Base-by-base conservation (phyloP, 1,140 invertebrate genomes). In the Drosophila willistoni region DNA sequence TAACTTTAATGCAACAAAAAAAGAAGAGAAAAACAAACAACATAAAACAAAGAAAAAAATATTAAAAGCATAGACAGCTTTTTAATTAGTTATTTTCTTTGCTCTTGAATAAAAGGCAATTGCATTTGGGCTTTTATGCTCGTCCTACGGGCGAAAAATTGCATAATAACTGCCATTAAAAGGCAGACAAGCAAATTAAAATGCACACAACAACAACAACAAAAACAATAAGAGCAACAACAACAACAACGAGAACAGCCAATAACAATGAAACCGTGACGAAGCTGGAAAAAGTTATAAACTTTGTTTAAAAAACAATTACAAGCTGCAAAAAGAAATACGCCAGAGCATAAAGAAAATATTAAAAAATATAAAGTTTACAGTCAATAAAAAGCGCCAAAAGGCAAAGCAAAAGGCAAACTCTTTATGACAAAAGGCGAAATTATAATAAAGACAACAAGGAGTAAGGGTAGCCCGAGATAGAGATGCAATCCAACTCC, bases 121-220 rank as follows among this genome's bases (percentile, higher is more conserved):
- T 87, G 83, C 84, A 87, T 59, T 71, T 81, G 60, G 51, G 59
- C 42, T 55, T 76, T 80, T 82, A 57, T 61, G 78, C 54, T 75
- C 67, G 57, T 56, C 65, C 64, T 68, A 82, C 55, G 67, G 71
- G 62, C 66, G 44, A 76, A 77, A 79, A 83, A 89, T 70, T 77
- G 69, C 84, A 87, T 80, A 83, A 83, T 72, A 86, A 80, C 77
- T 67, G 73, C 77, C 79, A 87, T 87, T 89, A 89, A 87, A 87
- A 87, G 73, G 84, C 80, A 83, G 73, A 87, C 83, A 89, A 80
- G 79, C 83, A 83, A 87, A 87, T 59, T 59, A 59, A 59, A 59
- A 59, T 59, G 82, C 83, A 86, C 69, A 76, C 66, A 87, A 79
- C 81, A 79, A 86, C 79, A 87, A 86, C 86, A 81, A 76, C 19